phyloP scores from a whole-genome alignment of 2,113 vertebrate genomes.

The Campylomormyrus tamandua region DNA sequence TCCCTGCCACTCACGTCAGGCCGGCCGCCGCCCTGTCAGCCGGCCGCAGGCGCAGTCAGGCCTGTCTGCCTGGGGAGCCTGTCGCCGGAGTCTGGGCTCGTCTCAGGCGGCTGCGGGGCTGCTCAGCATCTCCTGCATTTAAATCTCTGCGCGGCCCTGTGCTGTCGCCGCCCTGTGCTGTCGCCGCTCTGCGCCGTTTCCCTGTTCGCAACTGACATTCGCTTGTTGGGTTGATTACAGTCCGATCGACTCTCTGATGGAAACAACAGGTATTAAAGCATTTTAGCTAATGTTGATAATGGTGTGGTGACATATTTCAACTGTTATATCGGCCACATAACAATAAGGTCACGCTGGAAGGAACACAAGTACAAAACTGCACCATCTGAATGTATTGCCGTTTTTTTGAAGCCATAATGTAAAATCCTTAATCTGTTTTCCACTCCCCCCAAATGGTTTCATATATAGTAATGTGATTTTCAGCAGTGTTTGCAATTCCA shows the following conservation, averaged over 20 bases:
- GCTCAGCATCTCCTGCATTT: not conserved
- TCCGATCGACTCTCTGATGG: not conserved
- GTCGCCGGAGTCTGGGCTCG: not conserved
- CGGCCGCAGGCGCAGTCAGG: not conserved
- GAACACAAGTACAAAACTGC: not conserved
- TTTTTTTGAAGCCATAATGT: not conserved
- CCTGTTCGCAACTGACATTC: not conserved
- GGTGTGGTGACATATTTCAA: not conserved
- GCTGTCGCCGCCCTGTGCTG: not conserved
- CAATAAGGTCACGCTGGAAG: not conserved
- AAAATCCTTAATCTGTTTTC: not conserved
- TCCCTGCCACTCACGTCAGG: conserved; percentile 10
- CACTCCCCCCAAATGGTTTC: not conserved
- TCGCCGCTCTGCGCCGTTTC: not conserved
- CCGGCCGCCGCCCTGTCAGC: not conserved
- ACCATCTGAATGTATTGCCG: not conserved
- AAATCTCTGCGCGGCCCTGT: not conserved
- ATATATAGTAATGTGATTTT: not conserved
- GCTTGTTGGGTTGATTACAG: not conserved
- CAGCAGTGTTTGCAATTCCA: not conserved
- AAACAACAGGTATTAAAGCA: not conserved
- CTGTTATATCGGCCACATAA: not conserved
- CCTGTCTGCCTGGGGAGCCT: not conserved
- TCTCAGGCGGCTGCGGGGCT: not conserved
- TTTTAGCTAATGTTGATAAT: not conserved